phyloP scores from a whole-genome alignment of 2,888 invertebrate genomes.

The Lochmaea capreae region DNA sequence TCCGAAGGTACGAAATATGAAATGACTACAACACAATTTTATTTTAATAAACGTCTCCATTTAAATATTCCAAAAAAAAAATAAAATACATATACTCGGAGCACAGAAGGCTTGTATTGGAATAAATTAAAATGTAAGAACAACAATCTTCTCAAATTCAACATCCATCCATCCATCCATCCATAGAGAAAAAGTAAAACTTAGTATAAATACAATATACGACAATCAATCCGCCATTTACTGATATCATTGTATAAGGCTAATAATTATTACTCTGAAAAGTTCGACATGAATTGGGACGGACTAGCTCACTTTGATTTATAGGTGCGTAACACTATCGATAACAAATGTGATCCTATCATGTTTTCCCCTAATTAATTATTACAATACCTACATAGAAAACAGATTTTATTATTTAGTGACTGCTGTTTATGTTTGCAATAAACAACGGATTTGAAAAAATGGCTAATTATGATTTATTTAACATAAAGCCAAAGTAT shows the following conservation, averaged over 20 bases:
- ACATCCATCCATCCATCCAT: neutral
- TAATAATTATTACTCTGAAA: neutral
- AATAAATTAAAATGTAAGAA: neutral
- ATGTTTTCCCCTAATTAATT: too few relatives aligned
- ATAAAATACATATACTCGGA: neutral
- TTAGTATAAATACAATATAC: neutral
- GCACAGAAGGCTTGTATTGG: neutral
- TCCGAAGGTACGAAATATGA: slow-evolving; percentile 29
- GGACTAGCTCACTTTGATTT: slow-evolving; percentile 6
- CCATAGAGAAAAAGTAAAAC: neutral
- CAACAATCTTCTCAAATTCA: neutral
- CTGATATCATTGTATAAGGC: neutral
- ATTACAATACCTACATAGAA: too few relatives aligned
- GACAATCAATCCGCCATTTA: neutral
- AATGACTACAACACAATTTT: slow-evolving; percentile 4
- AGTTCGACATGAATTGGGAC: neutral
- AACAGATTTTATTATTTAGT: too few relatives aligned
- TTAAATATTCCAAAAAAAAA: neutral
- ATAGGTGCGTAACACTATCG: neutral
- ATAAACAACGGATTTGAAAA: neutral
- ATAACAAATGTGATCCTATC: too few relatives aligned
- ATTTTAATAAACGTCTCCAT: neutral
- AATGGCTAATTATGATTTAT: too few relatives aligned
- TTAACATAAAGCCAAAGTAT: too few relatives aligned
- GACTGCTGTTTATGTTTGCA: too few relatives aligned